phyloP scores from a whole-genome alignment of 2,113 vertebrate genomes.

The Grus americana region DNA sequence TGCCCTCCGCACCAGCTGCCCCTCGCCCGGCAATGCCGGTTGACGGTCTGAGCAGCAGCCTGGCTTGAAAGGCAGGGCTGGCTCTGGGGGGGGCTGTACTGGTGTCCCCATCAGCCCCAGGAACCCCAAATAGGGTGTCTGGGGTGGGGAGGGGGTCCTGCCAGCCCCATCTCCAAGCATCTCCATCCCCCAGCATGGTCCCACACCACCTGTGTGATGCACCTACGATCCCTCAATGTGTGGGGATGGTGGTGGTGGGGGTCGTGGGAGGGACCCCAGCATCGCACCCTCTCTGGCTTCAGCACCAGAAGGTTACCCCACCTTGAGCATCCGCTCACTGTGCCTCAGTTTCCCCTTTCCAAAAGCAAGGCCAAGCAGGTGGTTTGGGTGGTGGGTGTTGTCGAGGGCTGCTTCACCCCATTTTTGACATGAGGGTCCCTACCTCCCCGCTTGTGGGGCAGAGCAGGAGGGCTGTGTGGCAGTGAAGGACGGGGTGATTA shows the following conservation, averaged over 20 bases:
- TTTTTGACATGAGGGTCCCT: not conserved
- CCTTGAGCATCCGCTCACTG: fast-evolving
- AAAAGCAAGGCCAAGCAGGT: fast-evolving
- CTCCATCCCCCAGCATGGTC: not conserved
- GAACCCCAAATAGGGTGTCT: fast-evolving
- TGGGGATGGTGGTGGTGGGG: not conserved
- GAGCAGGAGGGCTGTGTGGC: fast-evolving
- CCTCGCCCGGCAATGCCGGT: not conserved
- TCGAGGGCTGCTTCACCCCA: not conserved
- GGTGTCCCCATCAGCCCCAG: not conserved
- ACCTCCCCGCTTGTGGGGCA: not conserved
- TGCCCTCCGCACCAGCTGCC: not conserved
- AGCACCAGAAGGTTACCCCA: no score
- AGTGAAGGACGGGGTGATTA: not conserved
- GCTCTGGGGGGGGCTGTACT: fast-evolving
- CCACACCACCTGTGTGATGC: fast-evolving
- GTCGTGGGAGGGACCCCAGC: not conserved
- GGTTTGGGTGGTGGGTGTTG: not conserved
- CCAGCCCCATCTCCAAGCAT: not conserved
- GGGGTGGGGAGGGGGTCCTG: not conserved
- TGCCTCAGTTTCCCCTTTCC: not conserved
- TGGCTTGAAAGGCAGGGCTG: not conserved
- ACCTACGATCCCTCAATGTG: fast-evolving
- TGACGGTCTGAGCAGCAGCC: not conserved
- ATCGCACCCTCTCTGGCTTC: not conserved